Evolutionary conservation across 35 echinoderm and acorn worm species (phyloP).

Genomic region (Chiridota heheva): DNA sequence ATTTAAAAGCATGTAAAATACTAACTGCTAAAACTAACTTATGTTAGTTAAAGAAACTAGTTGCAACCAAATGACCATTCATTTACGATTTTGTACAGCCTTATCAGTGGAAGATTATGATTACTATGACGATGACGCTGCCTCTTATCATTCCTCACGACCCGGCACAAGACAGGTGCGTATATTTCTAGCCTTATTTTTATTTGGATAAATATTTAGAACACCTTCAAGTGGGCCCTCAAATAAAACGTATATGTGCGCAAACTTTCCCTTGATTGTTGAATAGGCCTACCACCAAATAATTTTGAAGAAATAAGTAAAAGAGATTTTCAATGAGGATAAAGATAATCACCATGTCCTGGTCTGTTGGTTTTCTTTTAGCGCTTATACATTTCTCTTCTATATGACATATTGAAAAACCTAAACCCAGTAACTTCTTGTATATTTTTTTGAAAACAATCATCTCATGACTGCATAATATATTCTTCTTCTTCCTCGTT

Average conservation of each 20-base stretch:
- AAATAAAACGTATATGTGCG: background rate
- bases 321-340: too few species aligned
- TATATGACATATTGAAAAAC: too few species aligned
- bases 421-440: too few species aligned
- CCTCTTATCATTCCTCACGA: slow-evolving; percentile 10
- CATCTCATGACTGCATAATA: too few species aligned
- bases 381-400: too few species aligned
- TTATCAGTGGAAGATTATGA: slow-evolving; percentile 5
- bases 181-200: background rate
- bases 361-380: too few species aligned
- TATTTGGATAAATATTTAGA: background rate
- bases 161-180: slow-evolving; percentile 26
- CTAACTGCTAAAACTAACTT: background rate
- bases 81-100: background rate
- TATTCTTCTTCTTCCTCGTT: too few species aligned
- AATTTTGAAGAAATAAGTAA: too few species aligned
- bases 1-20: background rate
- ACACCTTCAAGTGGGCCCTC: background rate
- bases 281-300: too few species aligned
- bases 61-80: background rate
- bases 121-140: slow-evolving; percentile 20
- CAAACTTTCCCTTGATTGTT: background rate
- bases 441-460: too few species aligned
- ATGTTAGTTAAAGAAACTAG: background rate
- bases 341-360: too few species aligned